Base-by-base conservation (phyloP, 2,888 invertebrate genomes). In the Acronicta psi region DNA sequence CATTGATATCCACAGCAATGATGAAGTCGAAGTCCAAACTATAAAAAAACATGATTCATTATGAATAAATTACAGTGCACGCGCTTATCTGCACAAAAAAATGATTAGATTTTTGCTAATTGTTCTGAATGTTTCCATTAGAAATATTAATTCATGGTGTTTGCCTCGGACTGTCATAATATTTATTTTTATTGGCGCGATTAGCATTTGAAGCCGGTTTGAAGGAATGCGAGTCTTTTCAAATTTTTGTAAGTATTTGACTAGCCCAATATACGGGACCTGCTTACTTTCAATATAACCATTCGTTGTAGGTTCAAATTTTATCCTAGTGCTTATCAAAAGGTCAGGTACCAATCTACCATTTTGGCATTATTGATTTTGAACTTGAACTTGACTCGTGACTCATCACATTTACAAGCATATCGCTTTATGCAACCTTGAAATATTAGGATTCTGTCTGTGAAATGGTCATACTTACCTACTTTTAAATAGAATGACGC, bases 1-100 rank as follows among this genome's bases (percentile, higher is more conserved):
- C 40, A 25, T 53, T 50, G 17, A 51, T 69, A 54, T 54, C 17
- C 25, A 17, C 14, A 52, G 29, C 37, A 18, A 8, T 20, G 10
- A 18, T 11, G 17, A 31, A 31, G 11, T 60, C 62, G 50, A 61
- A 69, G 65, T 68, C 29, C 69, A 36, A 51, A 47, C 50, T 41
- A 55, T 59, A 55, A 47, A 54, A n/a, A 52, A 37, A 13, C 23
- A 50, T 52, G 55, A 66, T 37, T 54, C 23, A 54, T 36, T 34
- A 46, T 17, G 36, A 42, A 42, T 42, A 25, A 4, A 17, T 8
- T 10, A 11, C 7, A 14, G 11, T 47, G 6, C 41, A 50, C 45
- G 34, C 16, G 43, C 29, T 54, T 70, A 70, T 70, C 67, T 29
- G n/a, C 5, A 44, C 44, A 38, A 18, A 9, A 23, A 34, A 58